Base-by-base conservation (phyloP, 2,888 invertebrate genomes). In the Campoletis raptor region DNA sequence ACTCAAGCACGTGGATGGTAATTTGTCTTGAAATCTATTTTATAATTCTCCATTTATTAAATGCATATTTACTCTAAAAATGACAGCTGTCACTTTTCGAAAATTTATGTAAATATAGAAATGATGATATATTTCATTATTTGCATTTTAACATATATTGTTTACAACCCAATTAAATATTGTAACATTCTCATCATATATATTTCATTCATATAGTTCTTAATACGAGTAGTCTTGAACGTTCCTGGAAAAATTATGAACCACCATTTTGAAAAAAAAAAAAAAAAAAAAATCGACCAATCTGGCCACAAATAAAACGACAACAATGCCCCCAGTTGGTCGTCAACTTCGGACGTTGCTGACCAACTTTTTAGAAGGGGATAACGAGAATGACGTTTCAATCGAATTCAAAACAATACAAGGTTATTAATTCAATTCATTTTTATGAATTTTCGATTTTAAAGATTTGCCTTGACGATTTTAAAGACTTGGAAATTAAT, bases 381-480 rank as follows among this genome's bases (percentile, higher is more conserved):
- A 78, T 67, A 78, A 78, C 66, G 48, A 37, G 67, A 7, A 3
- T 21, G 18, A 48, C 9, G 40, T 52, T 52, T 78, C 21, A 78
- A 67, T 66, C 15, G 48, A 48, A 21, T 40, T 67, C 66, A 66
- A 77, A 77, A 52, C 64, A 42, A 66, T 67, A 40, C 66, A 52
- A 37, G 52, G 67, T 21, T 67, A 21, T 73, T 18, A 9, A 42
- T 61, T 61, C 9, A 61, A 6, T 40, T 61, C 42, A n/a, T 21
- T 18, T 40, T 61, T 10, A 30, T 30, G 18, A 3, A 21, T 21
- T 64, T 18, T 61, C 61, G 30, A 61, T 64, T 61, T 54, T 10
- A 64, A 15, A 30, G 40, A 57, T 74, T 30, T 24, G 36, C 42
- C 42, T 64, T 45, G 76, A 76, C 24, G 42, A 61, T 61, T 42